phyloP scores from a whole-genome alignment of 1,140 invertebrate species.

The Drepana arcuata region DNA sequence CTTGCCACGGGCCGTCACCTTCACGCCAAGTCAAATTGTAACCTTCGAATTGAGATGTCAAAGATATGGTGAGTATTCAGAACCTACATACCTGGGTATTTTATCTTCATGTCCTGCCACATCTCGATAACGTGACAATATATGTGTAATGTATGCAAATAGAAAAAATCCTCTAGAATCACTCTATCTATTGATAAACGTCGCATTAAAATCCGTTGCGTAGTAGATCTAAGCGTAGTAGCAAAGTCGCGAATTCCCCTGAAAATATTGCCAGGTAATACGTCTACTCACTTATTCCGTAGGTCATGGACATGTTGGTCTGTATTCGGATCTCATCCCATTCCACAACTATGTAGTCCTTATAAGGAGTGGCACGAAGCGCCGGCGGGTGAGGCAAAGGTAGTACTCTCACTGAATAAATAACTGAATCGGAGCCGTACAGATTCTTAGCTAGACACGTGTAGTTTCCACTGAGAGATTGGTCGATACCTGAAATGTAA shows the following conservation, averaged over 20 bases:
- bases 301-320: constrained; percentile 32
- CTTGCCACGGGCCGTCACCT: constrained; percentile 51
- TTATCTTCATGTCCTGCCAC: too few relatives aligned
- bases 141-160: too few relatives aligned
- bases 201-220: too few relatives aligned
- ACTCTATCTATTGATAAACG: too few relatives aligned
- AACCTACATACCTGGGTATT: too few relatives aligned
- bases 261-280: too few relatives aligned
- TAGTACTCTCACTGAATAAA: constrained; percentile 83
- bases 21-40: constrained; percentile 60
- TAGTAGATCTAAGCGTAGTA: too few relatives aligned
- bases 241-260: too few relatives aligned
- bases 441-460: constrained; percentile 87
- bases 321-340: constrained; percentile 68
- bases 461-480: constrained; percentile 85
- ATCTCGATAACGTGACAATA: too few relatives aligned
- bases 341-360: constrained; percentile 75
- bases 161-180: too few relatives aligned
- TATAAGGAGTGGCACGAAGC: constrained; percentile 76
- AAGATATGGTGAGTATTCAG: too few relatives aligned
- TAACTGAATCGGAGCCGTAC: constrained; percentile 86
- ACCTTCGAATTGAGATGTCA: too few relatives aligned
- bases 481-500: constrained; percentile 69
- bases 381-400: constrained; percentile 79
- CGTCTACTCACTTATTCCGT: constrained; percentile 44